A percentile compares a stretch with the other conserved stretches of the same genome.
Evolutionary conservation across 2,888 invertebrate species (phyloP).

Genomic region (Pocota personata): DNA sequence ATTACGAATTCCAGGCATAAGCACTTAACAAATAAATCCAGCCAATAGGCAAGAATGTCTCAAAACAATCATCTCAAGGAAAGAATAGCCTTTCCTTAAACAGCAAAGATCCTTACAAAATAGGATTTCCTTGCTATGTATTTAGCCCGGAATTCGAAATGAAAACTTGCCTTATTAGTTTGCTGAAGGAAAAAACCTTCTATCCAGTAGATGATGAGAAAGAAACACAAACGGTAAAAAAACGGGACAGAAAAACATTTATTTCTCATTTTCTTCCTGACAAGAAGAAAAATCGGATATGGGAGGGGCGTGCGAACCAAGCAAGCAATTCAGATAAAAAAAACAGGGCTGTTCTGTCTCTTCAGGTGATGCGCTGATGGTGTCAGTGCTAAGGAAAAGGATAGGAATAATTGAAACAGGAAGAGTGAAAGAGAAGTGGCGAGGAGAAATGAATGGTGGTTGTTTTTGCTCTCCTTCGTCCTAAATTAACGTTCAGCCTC

Average conservation of each 20-base stretch:
- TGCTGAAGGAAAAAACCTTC: slow-evolving; percentile 7
- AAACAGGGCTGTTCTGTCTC: slow-evolving; percentile 69
- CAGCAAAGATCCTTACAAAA: slow-evolving; percentile 21
- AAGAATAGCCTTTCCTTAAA: slow-evolving; percentile 14
- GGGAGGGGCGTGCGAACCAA: slow-evolving; percentile 67
- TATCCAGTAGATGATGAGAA: slow-evolving; percentile 20
- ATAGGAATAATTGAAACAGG: slow-evolving; percentile 1
- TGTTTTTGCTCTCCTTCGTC: slow-evolving; percentile 45
- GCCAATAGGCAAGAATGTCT: slow-evolving; percentile 55
- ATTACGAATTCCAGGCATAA: slow-evolving; percentile 46
- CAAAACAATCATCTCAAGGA: slow-evolving; percentile 38
- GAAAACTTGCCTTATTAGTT: slow-evolving; percentile 65
- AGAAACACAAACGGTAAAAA: slow-evolving; percentile 24
- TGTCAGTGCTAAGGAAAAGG: slow-evolving; percentile 17
- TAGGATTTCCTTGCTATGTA: slow-evolving; percentile 31
- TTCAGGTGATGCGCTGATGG: slow-evolving; percentile 67
- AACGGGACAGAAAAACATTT: slow-evolving; percentile 35
- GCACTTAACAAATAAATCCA: slow-evolving; percentile 51
- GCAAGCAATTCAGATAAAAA: slow-evolving; percentile 57
- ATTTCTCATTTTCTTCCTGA: slow-evolving; percentile 11
- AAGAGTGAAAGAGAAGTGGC: slow-evolving; percentile 31
- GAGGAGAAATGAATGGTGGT: slow-evolving; percentile 58
- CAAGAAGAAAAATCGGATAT: slow-evolving; percentile 28
- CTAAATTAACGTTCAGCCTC: slow-evolving; percentile 52
- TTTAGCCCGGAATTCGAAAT: slow-evolving; percentile 40